Conservation (phyloP, 2,888 invertebrate genomes). For the Drosophila aldrichi region DNA sequence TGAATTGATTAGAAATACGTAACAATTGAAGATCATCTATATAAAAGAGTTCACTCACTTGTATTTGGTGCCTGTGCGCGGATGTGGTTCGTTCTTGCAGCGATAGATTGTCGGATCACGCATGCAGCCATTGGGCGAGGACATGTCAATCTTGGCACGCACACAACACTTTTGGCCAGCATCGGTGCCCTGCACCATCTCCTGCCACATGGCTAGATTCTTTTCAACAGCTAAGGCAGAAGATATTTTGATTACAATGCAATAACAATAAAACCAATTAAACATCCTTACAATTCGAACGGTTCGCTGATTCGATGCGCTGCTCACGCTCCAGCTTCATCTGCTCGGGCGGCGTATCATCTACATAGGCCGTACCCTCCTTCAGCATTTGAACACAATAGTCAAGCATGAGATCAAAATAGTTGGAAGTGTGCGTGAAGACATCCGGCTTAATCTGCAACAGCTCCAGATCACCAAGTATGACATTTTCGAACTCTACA, state of each 20-base stretch:
- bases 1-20: conserved; percentile 80
- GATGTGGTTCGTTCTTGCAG: conserved; percentile 98
- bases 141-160: conserved; percentile 98
- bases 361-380: conserved; percentile 97
- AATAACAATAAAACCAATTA: rapidly evolving
- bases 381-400: conserved; percentile 95
- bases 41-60: conserved; percentile 88
- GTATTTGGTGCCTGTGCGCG: conserved; percentile 96
- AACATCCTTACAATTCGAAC: conserved; percentile 91
- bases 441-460: conserved; percentile 96
- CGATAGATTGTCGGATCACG: conserved; percentile 99
- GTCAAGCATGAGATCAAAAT: conserved; percentile 96
- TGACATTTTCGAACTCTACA: conserved; percentile 98
- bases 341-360: conserved; percentile 96
- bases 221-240: conserved; percentile 89
- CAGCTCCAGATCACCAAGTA: conserved; percentile 96
- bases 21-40: neutral
- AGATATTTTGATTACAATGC: neutral
- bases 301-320: conserved; percentile 92
- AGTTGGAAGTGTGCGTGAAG: conserved; percentile 98
- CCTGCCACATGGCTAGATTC: conserved; percentile 95
- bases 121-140: conserved; percentile 97
- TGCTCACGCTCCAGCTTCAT: conserved; percentile 98
- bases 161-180: conserved; percentile 96
- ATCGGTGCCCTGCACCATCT: conserved; percentile 95